Conservation (phyloP, 2,888 invertebrate species). For the Gisinianus flammeolus region DNA sequence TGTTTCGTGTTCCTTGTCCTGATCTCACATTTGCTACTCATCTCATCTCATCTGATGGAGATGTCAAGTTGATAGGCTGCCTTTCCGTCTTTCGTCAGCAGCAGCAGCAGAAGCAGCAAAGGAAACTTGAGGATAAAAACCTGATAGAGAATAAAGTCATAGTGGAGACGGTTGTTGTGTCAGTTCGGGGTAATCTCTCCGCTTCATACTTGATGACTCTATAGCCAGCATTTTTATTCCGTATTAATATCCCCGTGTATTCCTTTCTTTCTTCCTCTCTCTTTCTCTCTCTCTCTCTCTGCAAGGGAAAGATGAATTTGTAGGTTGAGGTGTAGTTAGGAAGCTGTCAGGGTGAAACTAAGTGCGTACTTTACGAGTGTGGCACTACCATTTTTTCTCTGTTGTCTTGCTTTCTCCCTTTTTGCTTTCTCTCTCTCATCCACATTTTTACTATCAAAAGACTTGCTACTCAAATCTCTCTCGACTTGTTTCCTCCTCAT, state of each 20-base stretch:
- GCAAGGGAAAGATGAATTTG: slow-evolving; percentile 14
- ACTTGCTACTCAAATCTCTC: background rate
- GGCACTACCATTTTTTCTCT: slow-evolving; percentile 25
- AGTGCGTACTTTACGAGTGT: slow-evolving; percentile 21
- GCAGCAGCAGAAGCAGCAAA: no score
- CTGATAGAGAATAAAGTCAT: no score
- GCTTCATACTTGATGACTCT: no score
- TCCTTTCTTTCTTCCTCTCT: no score
- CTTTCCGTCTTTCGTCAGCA: no score
- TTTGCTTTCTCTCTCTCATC: background rate
- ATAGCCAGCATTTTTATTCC: no score
- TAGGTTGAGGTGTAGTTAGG: slow-evolving; percentile 21
- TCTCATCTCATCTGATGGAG: background rate
- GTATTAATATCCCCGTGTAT: no score
- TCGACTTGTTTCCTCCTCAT: background rate
- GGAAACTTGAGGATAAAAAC: no score
- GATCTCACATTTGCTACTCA: background rate
- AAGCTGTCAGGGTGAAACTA: slow-evolving; percentile 21
- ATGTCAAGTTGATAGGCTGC: background rate
- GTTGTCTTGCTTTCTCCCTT: background rate
- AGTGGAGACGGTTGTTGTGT: no score
- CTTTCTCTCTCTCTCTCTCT: no score
- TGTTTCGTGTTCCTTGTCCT: background rate
- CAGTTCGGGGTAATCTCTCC: no score
- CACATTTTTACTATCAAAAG: background rate